A percentile compares a stretch with the other conserved stretches of the same genome.
These are phyloP conservation scores for Melanostoma mellinum DNA, from an alignment of 2,888 invertebrate species.

Conservation along the genomic window DNA sequence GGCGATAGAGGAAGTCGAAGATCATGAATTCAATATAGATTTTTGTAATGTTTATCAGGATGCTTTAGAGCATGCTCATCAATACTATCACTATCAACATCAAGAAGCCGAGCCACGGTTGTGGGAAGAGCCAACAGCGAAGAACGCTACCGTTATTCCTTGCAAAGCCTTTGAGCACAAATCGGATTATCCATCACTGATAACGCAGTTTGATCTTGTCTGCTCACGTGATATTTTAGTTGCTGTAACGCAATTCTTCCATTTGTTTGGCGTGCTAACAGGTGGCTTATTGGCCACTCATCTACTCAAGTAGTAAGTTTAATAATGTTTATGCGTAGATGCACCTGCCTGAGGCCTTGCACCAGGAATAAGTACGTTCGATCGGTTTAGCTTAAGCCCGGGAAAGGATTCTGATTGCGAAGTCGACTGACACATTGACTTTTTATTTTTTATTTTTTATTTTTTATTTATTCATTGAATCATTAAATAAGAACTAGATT, in stretches of 20 bases:
- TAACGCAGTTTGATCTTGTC: conserved; percentile 82
- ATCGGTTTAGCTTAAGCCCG: conserved; percentile 28
- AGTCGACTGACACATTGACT: not conserved
- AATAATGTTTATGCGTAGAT: not conserved
- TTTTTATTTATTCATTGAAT: too few species aligned
- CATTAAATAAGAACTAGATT: too few species aligned
- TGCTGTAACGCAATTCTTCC: conserved; percentile 83
- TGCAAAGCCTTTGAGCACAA: conserved; percentile 81
- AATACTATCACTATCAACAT: conserved; percentile 79
- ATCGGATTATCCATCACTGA: conserved; percentile 80
- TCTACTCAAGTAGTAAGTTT: conserved; percentile 81
- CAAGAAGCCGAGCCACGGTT: conserved; percentile 78
- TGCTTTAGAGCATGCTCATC: conserved; percentile 80
- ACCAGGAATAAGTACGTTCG: conserved; percentile 65
- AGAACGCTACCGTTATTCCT: conserved; percentile 80
- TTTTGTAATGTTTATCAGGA: conserved; percentile 82
- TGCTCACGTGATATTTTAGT: conserved; percentile 82
- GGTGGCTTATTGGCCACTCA: conserved; percentile 82
- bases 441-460: too few species aligned
- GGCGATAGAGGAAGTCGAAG: conserved; percentile 80
- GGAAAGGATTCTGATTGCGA: conserved; percentile 34
- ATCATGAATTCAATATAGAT: conserved; percentile 81
- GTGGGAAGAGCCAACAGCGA: conserved; percentile 79
- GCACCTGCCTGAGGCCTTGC: conserved; percentile 39
- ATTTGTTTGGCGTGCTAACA: conserved; percentile 82